phyloP scores from a whole-genome alignment of 2,888 invertebrate genomes.

The Harpalus rubripes region DNA sequence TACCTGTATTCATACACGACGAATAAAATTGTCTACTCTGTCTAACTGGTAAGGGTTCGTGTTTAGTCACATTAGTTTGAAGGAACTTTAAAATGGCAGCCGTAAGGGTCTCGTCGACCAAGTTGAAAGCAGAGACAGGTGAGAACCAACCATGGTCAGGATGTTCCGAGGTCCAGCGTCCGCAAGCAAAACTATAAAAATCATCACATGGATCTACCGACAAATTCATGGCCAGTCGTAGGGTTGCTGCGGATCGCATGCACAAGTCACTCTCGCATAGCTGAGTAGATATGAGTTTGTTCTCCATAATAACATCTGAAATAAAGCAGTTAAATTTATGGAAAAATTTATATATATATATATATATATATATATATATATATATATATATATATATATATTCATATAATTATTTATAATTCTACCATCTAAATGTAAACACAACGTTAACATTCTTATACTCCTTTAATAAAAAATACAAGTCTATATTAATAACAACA shows the following conservation, averaged over 20 bases:
- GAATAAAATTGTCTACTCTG: conserved; percentile 85
- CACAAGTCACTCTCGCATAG: conserved; percentile 85
- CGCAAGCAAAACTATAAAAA: conserved; percentile 89
- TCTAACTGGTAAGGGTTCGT: conserved; percentile 82
- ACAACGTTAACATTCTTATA: no score
- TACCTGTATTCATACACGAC: conserved; percentile 86
- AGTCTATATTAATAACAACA: no score
- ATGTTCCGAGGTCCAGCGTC: conserved; percentile 87
- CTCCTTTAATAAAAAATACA: no score
- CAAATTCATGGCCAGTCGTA: conserved; percentile 86
- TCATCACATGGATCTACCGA: conserved; percentile 88
- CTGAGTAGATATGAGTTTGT: not conserved
- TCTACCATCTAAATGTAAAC: no score
- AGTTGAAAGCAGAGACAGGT: conserved; percentile 87
- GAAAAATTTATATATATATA: not conserved
- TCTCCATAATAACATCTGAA: conserved; percentile 47
- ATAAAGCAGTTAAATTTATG: not conserved
- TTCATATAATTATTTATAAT: no score
- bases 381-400: no score
- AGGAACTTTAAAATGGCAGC: conserved; percentile 84
- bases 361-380: no score
- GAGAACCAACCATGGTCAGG: conserved; percentile 85
- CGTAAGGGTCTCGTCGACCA: conserved; percentile 83
- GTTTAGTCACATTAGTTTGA: conserved; percentile 77
- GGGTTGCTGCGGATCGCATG: conserved; percentile 85